Evolutionary conservation across 2,113 vertebrate genomes (phyloP), one percentile per base, ranked within the genome.

Genomic region (Vicugna pacos): DNA sequence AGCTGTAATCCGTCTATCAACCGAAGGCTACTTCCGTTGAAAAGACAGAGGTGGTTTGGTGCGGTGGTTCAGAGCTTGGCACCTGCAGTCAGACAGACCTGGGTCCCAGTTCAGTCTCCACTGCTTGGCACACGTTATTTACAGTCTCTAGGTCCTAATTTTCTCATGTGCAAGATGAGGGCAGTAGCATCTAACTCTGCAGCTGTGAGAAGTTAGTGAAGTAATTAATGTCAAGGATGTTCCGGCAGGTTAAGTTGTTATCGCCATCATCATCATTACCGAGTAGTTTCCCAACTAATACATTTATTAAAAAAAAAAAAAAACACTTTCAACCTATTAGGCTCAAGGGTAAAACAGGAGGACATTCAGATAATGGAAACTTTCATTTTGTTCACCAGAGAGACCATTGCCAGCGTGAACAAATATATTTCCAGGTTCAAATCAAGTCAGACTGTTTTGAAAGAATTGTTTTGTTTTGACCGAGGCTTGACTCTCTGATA

Each of bases 131-230:
- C 16, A 89, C 84, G 6, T 56, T 62, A 67, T 16, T 82, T n/a
- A 62, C 70, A 8, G 12, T 76, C 60, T 62, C 35, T 13, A 56
- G 60, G 20, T 83, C n/a, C 24, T 26, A 56, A n/a, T 93, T 88
- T 69, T 8, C 15, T 88, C 38, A 70, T 88, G 10, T 75, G 32
- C 81, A 95, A 93, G 94, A 65, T 75, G n/a, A 79, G 24, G 20
- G 8, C 5, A 46, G 67, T 32, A 52, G 12, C 13, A 38, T 64
- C 38, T 72, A 94, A 82, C 38, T 84, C 38, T 28, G n/a, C 7
- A 67, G 38, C 64, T 92, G 42, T 62, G 28, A 86, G 62, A 92
- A 87, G 81, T 90, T 87, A 85, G 22, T 80, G 17, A 87, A 81
- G 64, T 89, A 73, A 93, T 80, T 65, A 30, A n/a, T 28, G 16